phyloP scores from a whole-genome alignment of 2,113 vertebrate genomes.

The Phasianus colchicus region DNA sequence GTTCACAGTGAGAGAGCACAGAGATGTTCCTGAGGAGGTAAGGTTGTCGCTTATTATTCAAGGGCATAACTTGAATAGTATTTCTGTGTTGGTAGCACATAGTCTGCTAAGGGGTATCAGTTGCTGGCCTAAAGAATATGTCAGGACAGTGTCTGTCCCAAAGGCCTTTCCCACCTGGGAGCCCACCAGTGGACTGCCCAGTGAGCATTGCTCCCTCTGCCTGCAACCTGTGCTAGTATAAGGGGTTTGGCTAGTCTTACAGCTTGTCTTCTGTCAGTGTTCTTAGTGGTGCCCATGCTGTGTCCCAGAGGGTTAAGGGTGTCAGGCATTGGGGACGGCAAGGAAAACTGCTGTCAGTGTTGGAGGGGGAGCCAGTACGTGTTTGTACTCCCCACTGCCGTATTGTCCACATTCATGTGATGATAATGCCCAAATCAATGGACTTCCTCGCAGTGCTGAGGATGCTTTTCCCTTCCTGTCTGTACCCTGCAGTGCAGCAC shows the following conservation, averaged over 20 bases:
- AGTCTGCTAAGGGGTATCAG: background rate
- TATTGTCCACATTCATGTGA: fast-evolving
- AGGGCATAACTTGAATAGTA: background rate
- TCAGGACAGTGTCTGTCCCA: background rate
- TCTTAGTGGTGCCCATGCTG: background rate
- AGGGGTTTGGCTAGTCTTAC: background rate
- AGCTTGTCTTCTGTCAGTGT: background rate
- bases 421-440: background rate
- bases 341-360: background rate
- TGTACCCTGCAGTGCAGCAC: fast-evolving
- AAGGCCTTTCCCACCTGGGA: background rate
- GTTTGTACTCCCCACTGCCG: background rate
- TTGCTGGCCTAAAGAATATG: background rate
- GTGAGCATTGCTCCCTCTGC: background rate
- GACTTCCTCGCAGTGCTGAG: background rate
- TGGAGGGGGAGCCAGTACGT: background rate
- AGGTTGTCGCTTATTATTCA: background rate
- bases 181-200: fast-evolving
- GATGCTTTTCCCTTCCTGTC: background rate
- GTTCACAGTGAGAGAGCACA: background rate
- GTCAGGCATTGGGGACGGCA: background rate
- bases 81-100: background rate
- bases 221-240: fast-evolving
- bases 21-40: background rate
- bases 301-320: background rate